A percentile compares a stretch with the other conserved stretches of the same genome.
Evolutionary conservation across 2,797 vertebrate species (phyloP).

Genomic region (Bovichtus variegatus): DNA sequence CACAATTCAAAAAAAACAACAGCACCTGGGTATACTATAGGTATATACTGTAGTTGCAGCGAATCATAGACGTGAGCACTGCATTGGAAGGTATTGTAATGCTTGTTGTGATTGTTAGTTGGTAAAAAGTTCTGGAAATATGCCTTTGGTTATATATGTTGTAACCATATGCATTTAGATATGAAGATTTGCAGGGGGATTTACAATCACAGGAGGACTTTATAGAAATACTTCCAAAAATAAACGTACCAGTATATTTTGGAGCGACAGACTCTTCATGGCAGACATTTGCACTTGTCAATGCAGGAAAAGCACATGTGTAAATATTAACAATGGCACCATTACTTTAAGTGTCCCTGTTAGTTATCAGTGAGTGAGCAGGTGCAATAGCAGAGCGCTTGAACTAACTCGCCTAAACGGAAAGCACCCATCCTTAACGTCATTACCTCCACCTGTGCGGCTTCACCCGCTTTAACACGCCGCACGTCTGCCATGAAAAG

Average conservation of each 20-base stretch:
- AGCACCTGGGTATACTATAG: neutral
- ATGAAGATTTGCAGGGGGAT: neutral
- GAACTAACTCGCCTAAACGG: neutral
- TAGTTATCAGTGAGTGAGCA: neutral
- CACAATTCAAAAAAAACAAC: neutral
- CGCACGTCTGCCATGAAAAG: neutral
- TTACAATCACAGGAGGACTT: neutral
- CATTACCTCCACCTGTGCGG: no score
- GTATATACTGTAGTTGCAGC: neutral
- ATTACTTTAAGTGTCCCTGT: neutral
- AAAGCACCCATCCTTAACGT: neutral
- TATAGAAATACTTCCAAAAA: neutral
- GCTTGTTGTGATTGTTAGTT: no score
- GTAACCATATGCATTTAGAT: neutral
- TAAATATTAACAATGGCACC: neutral
- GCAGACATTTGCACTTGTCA: neutral
- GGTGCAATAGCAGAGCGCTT: neutral
- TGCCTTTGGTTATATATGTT: neutral
- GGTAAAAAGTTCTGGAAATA: no score
- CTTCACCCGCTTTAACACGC: no score
- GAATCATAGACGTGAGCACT: neutral
- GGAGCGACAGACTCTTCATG: neutral
- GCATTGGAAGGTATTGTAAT: conserved; percentile 4
- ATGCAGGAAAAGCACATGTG: neutral
- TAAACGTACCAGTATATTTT: neutral